Evolutionary conservation across 2,888 invertebrate genomes (phyloP).

Genomic region (Spisula subtruncata): DNA sequence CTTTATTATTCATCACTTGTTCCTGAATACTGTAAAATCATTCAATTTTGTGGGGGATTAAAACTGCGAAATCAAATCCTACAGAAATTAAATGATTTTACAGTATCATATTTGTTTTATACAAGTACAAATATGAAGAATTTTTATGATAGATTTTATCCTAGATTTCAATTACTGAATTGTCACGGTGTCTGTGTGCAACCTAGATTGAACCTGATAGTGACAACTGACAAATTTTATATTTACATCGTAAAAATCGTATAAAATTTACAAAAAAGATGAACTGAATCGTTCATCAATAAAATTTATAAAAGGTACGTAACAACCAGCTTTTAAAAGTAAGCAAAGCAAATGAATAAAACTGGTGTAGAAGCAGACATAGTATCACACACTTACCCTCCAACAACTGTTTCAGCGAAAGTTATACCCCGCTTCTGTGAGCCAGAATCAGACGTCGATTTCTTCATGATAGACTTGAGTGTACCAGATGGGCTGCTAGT

Average conservation of each 20-base stretch:
- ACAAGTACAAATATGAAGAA: background rate
- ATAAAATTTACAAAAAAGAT: background rate
- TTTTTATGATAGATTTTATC: background rate
- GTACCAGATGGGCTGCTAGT: conserved; percentile 56
- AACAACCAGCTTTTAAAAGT: background rate
- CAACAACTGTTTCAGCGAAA: conserved; percentile 85
- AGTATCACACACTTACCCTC: conserved; percentile 79
- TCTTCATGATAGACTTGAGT: conserved; percentile 85
- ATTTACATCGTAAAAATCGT: background rate
- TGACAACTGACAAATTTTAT: background rate
- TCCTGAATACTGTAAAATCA: background rate
- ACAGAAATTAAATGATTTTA: too few relatives aligned
- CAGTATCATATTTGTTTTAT: too few relatives aligned
- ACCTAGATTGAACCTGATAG: conserved; percentile 16
- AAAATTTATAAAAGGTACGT: conserved; percentile 1
- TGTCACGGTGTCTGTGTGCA: background rate
- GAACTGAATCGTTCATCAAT: background rate
- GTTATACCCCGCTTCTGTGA: conserved; percentile 84
- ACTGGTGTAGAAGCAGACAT: background rate
- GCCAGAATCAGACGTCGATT: conserved; percentile 73
- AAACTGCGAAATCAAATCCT: too few relatives aligned
- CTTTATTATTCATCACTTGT: background rate
- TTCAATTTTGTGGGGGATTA: too few relatives aligned
- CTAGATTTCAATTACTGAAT: background rate
- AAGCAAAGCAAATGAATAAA: conserved; percentile 30